phyloP scores from a whole-genome alignment of 2,888 invertebrate species.

The Galerucella calmariensis region DNA sequence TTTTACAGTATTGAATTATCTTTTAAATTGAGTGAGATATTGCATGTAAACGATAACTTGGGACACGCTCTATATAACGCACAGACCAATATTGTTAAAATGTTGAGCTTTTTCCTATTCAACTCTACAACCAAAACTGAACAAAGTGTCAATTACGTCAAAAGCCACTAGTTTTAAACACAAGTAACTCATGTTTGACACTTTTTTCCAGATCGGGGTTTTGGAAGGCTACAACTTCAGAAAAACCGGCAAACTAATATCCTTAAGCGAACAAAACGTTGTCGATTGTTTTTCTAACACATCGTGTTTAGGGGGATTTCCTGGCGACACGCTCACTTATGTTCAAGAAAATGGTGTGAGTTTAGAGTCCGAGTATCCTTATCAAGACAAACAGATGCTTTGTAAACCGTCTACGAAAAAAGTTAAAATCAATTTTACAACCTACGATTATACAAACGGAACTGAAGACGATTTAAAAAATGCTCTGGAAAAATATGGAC shows the following conservation, averaged over 20 bases:
- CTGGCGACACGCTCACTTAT: slow-evolving; percentile 30
- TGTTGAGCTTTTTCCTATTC: too few species aligned
- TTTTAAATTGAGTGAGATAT: too few species aligned
- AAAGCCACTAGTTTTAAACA: too few species aligned
- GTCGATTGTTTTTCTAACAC: slow-evolving; percentile 51
- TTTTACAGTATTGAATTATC: too few species aligned
- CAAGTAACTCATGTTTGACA: slow-evolving; percentile 10
- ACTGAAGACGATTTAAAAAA: slow-evolving; percentile 29
- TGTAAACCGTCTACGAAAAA: slow-evolving; percentile 23
- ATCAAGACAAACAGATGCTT: slow-evolving; percentile 31
- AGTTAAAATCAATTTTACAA: slow-evolving; percentile 27
- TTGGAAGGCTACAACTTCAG: slow-evolving; percentile 40
- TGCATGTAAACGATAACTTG: too few species aligned
- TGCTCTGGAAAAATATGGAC: slow-evolving; percentile 32
- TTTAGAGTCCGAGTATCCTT: slow-evolving; percentile 38
- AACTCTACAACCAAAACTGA: too few species aligned
- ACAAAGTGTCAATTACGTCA: too few species aligned
- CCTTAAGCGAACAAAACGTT: slow-evolving; percentile 43
- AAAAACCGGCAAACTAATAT: slow-evolving; percentile 35
- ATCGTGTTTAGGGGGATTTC: slow-evolving; percentile 37
- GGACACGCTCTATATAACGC: too few species aligned
- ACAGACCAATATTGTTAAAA: too few species aligned
- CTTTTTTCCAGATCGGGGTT: slow-evolving; percentile 32
- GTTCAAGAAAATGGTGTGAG: slow-evolving; percentile 36
- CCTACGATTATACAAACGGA: slow-evolving; percentile 6